Conservation (phyloP, 37 sponge, comb jelly and placozoan species). For the Eunapius fragilis region DNA sequence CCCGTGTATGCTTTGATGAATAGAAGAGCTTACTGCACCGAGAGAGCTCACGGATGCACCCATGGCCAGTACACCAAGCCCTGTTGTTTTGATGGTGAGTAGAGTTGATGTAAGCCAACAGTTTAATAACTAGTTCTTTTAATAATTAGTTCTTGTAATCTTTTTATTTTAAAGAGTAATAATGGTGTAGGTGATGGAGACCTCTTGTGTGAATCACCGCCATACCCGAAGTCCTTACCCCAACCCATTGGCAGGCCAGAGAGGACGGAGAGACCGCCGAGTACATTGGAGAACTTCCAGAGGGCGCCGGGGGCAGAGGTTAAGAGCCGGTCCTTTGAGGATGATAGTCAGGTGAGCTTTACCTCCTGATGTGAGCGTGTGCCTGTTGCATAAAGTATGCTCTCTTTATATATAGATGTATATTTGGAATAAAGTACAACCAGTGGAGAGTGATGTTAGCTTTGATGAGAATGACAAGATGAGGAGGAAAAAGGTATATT, state of each 20-base stretch:
- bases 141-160: neutral
- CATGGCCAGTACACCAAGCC: slow-evolving; percentile 65
- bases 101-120: neutral
- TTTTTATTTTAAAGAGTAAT: neutral
- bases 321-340: slow-evolving; percentile 58
- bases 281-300: slow-evolving; percentile 55
- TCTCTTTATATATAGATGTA: slow-evolving; percentile 23
- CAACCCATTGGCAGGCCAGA: slow-evolving; percentile 35
- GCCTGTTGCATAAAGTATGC: neutral
- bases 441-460: slow-evolving; percentile 68
- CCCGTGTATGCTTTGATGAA: neutral
- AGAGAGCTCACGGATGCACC: slow-evolving; percentile 76
- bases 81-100: slow-evolving; percentile 14
- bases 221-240: slow-evolving; percentile 36
- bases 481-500: slow-evolving; percentile 63
- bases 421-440: slow-evolving; percentile 61
- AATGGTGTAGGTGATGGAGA: neutral
- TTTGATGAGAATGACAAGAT: slow-evolving; percentile 69
- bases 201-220: slow-evolving; percentile 5
- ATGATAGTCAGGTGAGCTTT: slow-evolving; percentile 55
- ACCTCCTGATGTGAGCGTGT: neutral
- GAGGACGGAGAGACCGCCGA: neutral
- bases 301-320: slow-evolving; percentile 82
- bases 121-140: neutral
- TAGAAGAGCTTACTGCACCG: slow-evolving; percentile 76